These are phyloP conservation scores for Drosophila yakuba DNA, from an alignment of 1,140 invertebrate species.

Conservation along the genomic window DNA sequence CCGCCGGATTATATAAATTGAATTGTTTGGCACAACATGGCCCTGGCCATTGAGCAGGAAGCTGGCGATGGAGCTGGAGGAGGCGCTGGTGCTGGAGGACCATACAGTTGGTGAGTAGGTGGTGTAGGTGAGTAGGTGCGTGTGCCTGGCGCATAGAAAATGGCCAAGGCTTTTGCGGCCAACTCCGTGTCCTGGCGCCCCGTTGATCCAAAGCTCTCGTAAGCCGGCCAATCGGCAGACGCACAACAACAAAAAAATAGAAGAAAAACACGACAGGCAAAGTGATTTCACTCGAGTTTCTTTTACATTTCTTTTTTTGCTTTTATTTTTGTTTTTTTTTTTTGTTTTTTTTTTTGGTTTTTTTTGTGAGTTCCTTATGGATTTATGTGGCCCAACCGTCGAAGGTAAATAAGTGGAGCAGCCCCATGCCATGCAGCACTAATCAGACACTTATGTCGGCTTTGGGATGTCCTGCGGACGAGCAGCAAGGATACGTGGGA, in stretches of 20 bases:
- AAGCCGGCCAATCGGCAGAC: conserved; percentile 33
- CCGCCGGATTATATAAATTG: conserved; percentile 77
- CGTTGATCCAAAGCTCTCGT: conserved; percentile 29
- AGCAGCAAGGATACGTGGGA: not conserved
- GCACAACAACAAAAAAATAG: conserved; percentile 2
- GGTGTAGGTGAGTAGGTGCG: not conserved
- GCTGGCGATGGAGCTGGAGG: not conserved
- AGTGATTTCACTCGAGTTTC: conserved; percentile 14
- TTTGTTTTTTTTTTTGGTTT: conserved; percentile 1
- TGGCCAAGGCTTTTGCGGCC: not conserved
- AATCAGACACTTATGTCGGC: conserved; percentile 47
- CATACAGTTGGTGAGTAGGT: no score
- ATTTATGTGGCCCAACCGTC: conserved; percentile 30
- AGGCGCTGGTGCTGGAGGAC: no score
- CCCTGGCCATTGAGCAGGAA: conserved; percentile 56
- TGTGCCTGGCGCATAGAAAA: conserved; percentile 9
- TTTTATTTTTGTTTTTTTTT: conserved; percentile 16
- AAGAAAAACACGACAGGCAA: not conserved
- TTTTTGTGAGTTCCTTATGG: conserved; percentile 46
- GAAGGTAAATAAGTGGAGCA: conserved; percentile 43
- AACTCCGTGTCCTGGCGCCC: conserved; percentile 5
- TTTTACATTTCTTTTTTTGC: conserved; percentile 9
- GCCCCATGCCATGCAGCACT: conserved; percentile 17
- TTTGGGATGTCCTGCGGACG: conserved; percentile 17
- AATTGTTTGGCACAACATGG: conserved; percentile 69